Evolutionary conservation across 2,113 vertebrate species (phyloP), one percentile per base, ranked within the genome.

Genomic region (Pelvicachromis taeniatus): DNA sequence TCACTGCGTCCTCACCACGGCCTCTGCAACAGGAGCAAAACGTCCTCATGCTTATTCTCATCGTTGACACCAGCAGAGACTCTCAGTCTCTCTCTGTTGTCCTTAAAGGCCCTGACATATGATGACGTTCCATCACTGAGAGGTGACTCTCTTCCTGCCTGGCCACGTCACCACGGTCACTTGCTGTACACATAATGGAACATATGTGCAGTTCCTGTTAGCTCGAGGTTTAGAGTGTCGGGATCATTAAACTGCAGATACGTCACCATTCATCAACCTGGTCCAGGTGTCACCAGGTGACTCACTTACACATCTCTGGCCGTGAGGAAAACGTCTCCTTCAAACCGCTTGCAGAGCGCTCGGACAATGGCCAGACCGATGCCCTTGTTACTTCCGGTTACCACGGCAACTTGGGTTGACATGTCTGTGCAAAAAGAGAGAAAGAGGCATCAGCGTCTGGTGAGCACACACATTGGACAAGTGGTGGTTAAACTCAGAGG

Each of bases 371-470:
- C 96, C 1, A 98, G 86, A 1, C 98, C 99, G 0, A 99, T 96
- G 7, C 99, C 98, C 92, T 98, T 99, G 94, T 99, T 99, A 42
- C 95, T 89, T 0, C 99, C 98, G 0, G 98, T 99, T 81, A 99
- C 97, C 80, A 99, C 90, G 1, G 95, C 98, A 80, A 99, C 98
- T 9, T 59, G 96, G 40, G 87, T 65, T 4, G 88, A 6, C 92
- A 95, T 94, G 48, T 50, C 91, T 95, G 87, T 11, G 2, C 3
- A 52, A 33, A 7, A 0, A 77, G 17, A 82, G 63, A 77, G 26
- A 42, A n/a, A n/a, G 61, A 5, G 19, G 13, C n/a, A 68, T 42
- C 35, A 23, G n/a, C 13, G n/a, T 21, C 35, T 17, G 17, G 9
- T 6, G 10, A 2, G 5, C 21, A 26, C 59, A 38, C 10, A 38